Percentiles rank a stretch among this genome's conserved stretches.
Evolutionary conservation across 2,888 invertebrate species (phyloP).

Genomic region (Exocentrus adspersus): DNA sequence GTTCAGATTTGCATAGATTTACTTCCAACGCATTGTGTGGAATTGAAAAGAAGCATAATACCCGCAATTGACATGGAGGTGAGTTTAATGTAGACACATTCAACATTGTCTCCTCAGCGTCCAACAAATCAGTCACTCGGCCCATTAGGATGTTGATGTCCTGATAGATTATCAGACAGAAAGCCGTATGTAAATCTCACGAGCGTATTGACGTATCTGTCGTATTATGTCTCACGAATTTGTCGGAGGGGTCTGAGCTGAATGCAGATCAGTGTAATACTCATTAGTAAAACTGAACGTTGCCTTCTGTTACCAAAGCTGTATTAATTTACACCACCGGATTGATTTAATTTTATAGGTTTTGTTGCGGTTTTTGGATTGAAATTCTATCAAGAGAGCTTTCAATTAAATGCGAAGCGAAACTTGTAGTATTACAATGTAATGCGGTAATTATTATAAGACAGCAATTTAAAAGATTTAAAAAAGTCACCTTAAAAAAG

Average conservation of each 20-base stretch:
- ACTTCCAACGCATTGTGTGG: slow-evolving; percentile 27
- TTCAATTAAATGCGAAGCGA: not conserved
- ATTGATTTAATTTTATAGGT: slow-evolving; percentile 18
- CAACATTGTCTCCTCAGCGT: slow-evolving; percentile 54
- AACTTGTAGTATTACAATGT: not conserved
- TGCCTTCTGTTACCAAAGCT: slow-evolving; percentile 15
- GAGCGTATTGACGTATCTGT: slow-evolving; percentile 57
- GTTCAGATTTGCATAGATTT: slow-evolving; percentile 24
- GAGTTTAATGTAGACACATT: slow-evolving; percentile 56
- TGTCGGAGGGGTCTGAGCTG: slow-evolving; percentile 48
- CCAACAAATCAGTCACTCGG: slow-evolving; percentile 56
- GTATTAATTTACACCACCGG: slow-evolving; percentile 18
- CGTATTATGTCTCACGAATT: slow-evolving; percentile 57
- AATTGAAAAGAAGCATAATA: slow-evolving; percentile 31
- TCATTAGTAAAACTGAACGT: slow-evolving; percentile 26
- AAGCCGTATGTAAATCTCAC: slow-evolving; percentile 58
- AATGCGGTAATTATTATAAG: not conserved
- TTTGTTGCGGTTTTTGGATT: slow-evolving; percentile 12
- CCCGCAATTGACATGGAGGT: slow-evolving; percentile 46
- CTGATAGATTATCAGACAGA: slow-evolving; percentile 57
- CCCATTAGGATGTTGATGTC: slow-evolving; percentile 57
- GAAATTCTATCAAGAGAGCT: slow-evolving; percentile 11
- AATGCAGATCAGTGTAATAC: slow-evolving; percentile 38
- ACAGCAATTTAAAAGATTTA: too few relatives aligned
- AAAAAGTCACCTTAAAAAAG: too few relatives aligned